Conservation (phyloP, 2,113 vertebrate genomes). For the Ceyx margarethae region DNA sequence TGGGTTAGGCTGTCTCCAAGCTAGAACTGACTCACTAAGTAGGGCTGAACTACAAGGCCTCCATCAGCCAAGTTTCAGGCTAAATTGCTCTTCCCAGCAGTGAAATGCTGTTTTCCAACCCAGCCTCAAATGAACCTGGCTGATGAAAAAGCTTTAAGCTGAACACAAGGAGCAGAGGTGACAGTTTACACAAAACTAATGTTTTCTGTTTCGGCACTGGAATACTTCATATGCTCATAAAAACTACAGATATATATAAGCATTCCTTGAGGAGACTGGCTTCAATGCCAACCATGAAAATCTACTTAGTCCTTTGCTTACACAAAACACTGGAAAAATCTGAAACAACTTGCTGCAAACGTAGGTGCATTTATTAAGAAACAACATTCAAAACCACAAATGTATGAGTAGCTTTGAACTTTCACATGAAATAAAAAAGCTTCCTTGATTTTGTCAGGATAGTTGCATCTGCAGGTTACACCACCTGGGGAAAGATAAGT, state of each 20-base stretch:
- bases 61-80: background rate
- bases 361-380: conserved; percentile 15
- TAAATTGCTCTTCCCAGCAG: background rate
- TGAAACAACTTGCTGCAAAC: background rate
- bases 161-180: background rate
- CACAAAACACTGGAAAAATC: background rate
- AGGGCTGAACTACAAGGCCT: background rate
- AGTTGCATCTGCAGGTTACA: background rate
- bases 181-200: background rate
- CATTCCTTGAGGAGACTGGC: background rate
- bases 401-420: background rate
- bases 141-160: background rate
- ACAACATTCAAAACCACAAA: background rate
- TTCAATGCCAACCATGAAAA: background rate
- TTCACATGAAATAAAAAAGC: background rate
- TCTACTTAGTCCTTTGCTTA: background rate
- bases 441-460: background rate
- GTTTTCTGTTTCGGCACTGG: background rate
- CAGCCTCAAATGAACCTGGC: background rate
- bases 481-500: conserved; percentile 10
- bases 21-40: background rate
- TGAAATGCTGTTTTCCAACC: background rate
- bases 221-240: background rate
- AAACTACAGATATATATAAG: background rate
- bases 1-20: background rate